Base-by-base conservation (phyloP, 2,113 vertebrate genomes). In the Turdus rufiventris region DNA sequence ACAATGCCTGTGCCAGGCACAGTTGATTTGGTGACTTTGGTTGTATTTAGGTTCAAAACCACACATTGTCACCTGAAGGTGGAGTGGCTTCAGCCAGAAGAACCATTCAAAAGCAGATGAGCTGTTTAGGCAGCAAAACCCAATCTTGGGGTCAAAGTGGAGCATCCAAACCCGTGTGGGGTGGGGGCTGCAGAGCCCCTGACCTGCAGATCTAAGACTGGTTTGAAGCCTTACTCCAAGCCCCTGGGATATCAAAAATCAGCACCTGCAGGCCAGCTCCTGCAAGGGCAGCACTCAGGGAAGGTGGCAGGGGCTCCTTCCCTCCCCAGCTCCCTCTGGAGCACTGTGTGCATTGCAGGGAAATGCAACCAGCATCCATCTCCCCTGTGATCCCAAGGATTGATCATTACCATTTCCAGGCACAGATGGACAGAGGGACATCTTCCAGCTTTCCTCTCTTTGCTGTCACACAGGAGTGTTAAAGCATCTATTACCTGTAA, bases 121-220 rank as follows among this genome's bases (percentile, higher is more conserved):
- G 79, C 66, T 89, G 82, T 72, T 70, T 9, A 47, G 56, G 23
- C 48, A 58, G 51, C 74, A 82, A 48, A 91, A 70, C 4, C 8
- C 48, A 16, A 25, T 12, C 57, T 33, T 12, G 50, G 84, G 68
- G 50, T 67, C 85, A 10, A 71, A 65, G 66, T 65, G 87, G 85
- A 76, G 79, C 60, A 33, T 77, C 92, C 58, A 84, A 66, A 79
- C 5, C 58, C 58, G 2, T 24, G 73, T 10, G 51, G 60, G 2
- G 70, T 6, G 29, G 62, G 67, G 67, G 51, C 19, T 47, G 28
- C 74, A 51, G 67, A 89, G 36, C 88, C 66, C 63, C 71, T 61
- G 83, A 77, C 47, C 71, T 85, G 40, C 57, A 88, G 68, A 94
- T 96, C 84, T 94, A 95, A 96, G 93, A 81, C 72, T 72, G 77